Evolutionary conservation across 1,140 invertebrate genomes (phyloP).

Genomic region (Drosophila chauvacae): DNA sequence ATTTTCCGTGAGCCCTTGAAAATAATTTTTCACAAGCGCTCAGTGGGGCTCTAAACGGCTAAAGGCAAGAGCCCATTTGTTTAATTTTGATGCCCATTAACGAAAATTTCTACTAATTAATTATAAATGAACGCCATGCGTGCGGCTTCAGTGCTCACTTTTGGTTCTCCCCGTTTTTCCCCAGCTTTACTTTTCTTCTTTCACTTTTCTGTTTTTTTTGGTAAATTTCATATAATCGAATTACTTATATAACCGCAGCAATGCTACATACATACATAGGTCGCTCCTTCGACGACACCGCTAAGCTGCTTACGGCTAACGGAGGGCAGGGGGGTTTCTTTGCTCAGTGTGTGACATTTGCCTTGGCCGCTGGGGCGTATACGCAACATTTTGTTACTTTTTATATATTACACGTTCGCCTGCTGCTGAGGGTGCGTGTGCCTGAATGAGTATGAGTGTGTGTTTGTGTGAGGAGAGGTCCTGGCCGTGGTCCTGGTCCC

Average conservation of each 20-base stretch:
- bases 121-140: conserved; percentile 67
- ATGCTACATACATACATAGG: conserved; percentile 23
- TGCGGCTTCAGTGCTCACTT: conserved; percentile 22
- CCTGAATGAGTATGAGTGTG: not conserved
- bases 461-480: not conserved
- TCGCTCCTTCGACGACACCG: conserved; percentile 56
- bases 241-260: conserved; percentile 74
- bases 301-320: conserved; percentile 74
- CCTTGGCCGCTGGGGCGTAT: conserved; percentile 63
- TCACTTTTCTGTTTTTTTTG: conserved; percentile 7
- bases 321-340: conserved; percentile 44
- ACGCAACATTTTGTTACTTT: conserved; percentile 77
- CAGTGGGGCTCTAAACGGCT: conserved; percentile 2
- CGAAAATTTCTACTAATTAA: conserved; percentile 65
- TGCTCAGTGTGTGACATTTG: conserved; percentile 72
- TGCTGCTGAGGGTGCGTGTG: not conserved
- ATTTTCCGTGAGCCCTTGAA: not conserved
- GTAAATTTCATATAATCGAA: conserved; percentile 71
- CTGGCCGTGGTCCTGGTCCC: not conserved
- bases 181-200: not conserved
- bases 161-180: conserved; percentile 6
- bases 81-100: conserved; percentile 68
- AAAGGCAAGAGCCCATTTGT: conserved; percentile 55
- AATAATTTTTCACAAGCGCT: not conserved
- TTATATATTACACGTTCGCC: conserved; percentile 50